Percentiles rank a stretch among this genome's conserved stretches.
phyloP scores from a whole-genome alignment of 2,113 vertebrate species.

The Dendrocopos noguchii region DNA sequence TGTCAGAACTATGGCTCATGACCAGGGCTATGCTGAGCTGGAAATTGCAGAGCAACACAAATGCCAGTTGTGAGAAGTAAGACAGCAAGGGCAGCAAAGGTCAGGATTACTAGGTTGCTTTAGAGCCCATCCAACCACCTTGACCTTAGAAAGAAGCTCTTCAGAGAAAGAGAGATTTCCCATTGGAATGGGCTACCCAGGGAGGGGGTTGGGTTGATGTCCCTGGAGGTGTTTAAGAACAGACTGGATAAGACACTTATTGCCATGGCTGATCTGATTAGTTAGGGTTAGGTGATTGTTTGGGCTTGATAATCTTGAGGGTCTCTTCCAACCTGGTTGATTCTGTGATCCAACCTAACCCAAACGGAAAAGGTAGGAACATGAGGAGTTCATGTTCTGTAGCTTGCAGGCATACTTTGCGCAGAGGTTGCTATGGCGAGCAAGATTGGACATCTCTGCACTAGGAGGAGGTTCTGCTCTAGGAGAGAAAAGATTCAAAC shows the following conservation, averaged over 20 bases:
- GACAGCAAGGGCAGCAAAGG: neutral
- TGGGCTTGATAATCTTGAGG: no score
- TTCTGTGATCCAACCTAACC: neutral
- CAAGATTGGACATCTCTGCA: neutral
- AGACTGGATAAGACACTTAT: no score
- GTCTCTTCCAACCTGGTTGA: no score
- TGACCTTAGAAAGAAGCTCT: neutral
- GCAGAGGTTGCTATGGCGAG: neutral
- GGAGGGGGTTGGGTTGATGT: no score
- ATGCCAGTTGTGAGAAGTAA: neutral
- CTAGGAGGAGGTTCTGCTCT: neutral
- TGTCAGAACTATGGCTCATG: neutral
- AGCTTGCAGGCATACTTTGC: neutral
- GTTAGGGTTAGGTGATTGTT: no score
- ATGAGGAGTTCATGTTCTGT: neutral
- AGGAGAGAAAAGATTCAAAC: neutral
- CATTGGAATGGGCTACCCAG: no score
- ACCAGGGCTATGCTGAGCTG: neutral
- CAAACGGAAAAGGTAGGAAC: neutral
- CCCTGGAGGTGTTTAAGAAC: no score
- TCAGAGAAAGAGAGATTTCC: no score
- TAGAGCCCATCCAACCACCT: neutral
- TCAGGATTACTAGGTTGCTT: rapidly evolving
- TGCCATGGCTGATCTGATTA: no score
- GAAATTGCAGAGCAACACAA: neutral